Conservation (phyloP, 37 sponge, comb jelly and placozoan species). For the Chondrosia reniformis region DNA sequence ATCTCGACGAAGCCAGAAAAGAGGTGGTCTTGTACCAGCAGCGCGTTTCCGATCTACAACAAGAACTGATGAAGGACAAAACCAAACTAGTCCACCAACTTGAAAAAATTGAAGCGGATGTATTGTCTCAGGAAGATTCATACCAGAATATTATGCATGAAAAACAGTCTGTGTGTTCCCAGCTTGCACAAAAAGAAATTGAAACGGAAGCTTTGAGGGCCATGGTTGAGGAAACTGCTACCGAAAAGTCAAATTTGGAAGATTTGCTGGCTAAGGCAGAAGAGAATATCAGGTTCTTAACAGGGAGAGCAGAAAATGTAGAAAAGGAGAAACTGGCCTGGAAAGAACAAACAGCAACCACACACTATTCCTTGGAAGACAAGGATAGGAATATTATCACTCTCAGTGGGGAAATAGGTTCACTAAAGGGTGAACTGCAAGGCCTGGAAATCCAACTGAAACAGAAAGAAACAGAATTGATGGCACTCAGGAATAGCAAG, state of each 20-base stretch:
- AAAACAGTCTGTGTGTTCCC: constrained; percentile 34
- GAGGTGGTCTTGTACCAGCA: constrained; percentile 49
- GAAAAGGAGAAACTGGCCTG: constrained; percentile 36
- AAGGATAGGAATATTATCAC: constrained; percentile 33
- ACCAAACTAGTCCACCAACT: constrained; percentile 57
- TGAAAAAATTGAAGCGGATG: constrained; percentile 72
- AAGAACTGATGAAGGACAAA: constrained; percentile 62
- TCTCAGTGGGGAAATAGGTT: constrained; percentile 31
- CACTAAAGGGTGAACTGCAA: constrained; percentile 39
- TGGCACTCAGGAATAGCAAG: background rate
- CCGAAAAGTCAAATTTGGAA: constrained; percentile 17
- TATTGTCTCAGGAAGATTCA: constrained; percentile 46
- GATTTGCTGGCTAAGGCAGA: constrained; percentile 12
- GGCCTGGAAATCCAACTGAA: constrained; percentile 7
- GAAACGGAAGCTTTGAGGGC: constrained; percentile 24
- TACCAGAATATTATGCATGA: constrained; percentile 34
- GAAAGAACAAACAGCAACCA: constrained; percentile 14
- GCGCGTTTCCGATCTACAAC: constrained; percentile 52
- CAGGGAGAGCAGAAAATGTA: constrained; percentile 17
- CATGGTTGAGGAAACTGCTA: constrained; percentile 23
- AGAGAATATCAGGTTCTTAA: background rate
- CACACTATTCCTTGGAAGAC: constrained; percentile 29
- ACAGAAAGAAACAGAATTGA: constrained; percentile 20
- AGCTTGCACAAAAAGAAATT: constrained; percentile 22
- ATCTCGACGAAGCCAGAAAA: constrained; percentile 44